Evolutionary conservation across 2,797 vertebrate genomes (phyloP), one percentile per base, ranked within the genome.

Genomic region (Ara ararauna): DNA sequence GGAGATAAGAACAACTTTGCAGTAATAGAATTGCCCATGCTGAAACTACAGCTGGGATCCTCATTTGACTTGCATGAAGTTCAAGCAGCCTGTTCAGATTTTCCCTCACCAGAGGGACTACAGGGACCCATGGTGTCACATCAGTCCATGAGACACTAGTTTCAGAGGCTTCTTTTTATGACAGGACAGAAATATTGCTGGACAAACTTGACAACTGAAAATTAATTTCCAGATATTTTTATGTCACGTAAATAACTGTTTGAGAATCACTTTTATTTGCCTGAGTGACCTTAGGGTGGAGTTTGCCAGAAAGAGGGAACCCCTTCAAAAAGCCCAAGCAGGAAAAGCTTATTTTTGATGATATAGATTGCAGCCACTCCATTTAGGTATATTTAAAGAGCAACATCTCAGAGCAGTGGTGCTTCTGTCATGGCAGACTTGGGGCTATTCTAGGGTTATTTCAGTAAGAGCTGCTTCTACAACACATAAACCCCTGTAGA

Each of bases 321-420:
- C 13, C 16, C 51, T 36, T 56, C 0, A 0, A n/a, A 61, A 78
- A 51, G 13, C 64, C n/a, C n/a, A 18, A 14, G 27, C 53, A 48
- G 58, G 56, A n/a, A n/a, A 51, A 50, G 29, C 21, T 56, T 4
- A 6, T 16, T 76, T 71, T 58, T 56, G 20, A 13, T 67, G 78
- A 2, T 27, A 12, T 2, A 20, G 30, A 13, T 7, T 60, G 29
- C 32, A 53, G 48, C 12, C 12, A 0, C 48, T 34, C 38, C 26
- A 1, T 26, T 45, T 22, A 50, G 10, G 14, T 47, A 0, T 6
- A 18, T n/a, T 40, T 47, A 40, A 30, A 72, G 29, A 48, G 22
- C 32, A 45, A 5, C 14, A 4, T 29, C 1, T 2, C 6, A 2
- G 47, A 1, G 3, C 16, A 34, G 20, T 10, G 3, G 44, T 21